Evolutionary conservation across 2,113 vertebrate genomes (phyloP).

Genomic region (Pseudorectes ferrugineus): DNA sequence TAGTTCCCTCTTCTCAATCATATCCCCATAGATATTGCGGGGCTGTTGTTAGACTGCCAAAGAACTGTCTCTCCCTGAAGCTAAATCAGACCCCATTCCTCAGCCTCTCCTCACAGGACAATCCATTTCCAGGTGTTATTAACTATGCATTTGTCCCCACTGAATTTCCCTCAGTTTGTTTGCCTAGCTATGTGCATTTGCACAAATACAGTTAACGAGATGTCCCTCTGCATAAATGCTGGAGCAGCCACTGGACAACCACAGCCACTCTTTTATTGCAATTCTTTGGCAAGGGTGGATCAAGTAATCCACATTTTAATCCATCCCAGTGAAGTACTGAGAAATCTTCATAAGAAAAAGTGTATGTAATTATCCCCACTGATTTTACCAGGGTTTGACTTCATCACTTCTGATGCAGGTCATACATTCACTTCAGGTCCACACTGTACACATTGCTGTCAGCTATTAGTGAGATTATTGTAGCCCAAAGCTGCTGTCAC

Average conservation of each 20-base stretch:
- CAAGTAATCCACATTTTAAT: background rate
- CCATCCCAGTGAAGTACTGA: background rate
- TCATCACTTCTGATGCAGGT: background rate
- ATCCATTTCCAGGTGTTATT: background rate
- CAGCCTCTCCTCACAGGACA: background rate
- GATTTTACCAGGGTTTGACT: background rate
- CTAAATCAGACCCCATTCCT: background rate
- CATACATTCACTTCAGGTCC: background rate
- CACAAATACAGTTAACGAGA: fast-evolving
- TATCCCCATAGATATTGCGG: background rate
- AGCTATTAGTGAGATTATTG: background rate
- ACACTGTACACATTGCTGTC: background rate
- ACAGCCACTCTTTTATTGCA: background rate
- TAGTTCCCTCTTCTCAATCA: background rate
- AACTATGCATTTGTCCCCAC: background rate
- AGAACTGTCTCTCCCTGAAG: background rate
- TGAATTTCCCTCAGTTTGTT: background rate
- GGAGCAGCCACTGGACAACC: background rate
- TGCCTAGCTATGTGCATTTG: background rate
- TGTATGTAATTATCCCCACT: background rate
- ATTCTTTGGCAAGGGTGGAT: background rate
- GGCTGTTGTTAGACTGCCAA: fast-evolving
- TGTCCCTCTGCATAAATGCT: background rate
- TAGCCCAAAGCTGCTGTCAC: background rate
- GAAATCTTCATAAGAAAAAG: background rate